A percentile compares a stretch with the other conserved stretches of the same genome.
These are phyloP conservation scores for Anguilla japonica DNA, from an alignment of 2,113 vertebrate species.

Conservation along the genomic window DNA sequence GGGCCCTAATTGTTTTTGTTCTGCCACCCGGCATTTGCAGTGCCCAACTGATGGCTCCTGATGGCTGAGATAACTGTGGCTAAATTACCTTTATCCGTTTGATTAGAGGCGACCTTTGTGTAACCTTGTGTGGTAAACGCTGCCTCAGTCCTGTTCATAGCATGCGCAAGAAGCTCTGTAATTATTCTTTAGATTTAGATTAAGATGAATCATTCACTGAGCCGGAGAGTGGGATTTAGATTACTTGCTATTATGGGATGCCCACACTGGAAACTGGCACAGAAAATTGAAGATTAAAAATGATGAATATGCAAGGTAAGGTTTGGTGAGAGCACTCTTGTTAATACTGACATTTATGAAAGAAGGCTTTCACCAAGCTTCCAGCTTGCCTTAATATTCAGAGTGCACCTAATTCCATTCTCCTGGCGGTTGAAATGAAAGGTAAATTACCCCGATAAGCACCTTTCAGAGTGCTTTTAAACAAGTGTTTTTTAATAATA, in stretches of 20 bases:
- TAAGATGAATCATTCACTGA: background rate
- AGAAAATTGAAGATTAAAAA: constrained; percentile 33
- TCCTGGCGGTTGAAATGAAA: constrained; percentile 52
- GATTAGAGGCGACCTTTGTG: background rate
- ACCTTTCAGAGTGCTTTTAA: constrained; percentile 56
- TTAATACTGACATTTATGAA: constrained; percentile 34
- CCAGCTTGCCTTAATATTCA: constrained; percentile 58
- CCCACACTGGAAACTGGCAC: background rate
- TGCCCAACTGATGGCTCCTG: constrained; percentile 40
- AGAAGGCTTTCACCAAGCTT: constrained; percentile 47
- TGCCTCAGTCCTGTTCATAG: too few relatives aligned
- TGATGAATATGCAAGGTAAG: constrained; percentile 47
- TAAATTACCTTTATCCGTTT: background rate
- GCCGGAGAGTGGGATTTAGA: background rate
- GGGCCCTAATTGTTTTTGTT: constrained; percentile 54
- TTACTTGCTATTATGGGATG: background rate
- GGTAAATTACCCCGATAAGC: constrained; percentile 61
- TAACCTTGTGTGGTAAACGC: too few relatives aligned
- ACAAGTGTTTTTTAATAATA: constrained; percentile 42
- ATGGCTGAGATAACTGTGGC: background rate
- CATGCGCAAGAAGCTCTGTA: background rate
- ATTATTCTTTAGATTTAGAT: background rate
- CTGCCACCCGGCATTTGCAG: constrained; percentile 39
- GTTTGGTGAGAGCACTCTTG: constrained; percentile 21
- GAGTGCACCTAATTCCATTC: constrained; percentile 38